Evolutionary conservation across 2,113 vertebrate species (phyloP).

Genomic region (Xenopus borealis): DNA sequence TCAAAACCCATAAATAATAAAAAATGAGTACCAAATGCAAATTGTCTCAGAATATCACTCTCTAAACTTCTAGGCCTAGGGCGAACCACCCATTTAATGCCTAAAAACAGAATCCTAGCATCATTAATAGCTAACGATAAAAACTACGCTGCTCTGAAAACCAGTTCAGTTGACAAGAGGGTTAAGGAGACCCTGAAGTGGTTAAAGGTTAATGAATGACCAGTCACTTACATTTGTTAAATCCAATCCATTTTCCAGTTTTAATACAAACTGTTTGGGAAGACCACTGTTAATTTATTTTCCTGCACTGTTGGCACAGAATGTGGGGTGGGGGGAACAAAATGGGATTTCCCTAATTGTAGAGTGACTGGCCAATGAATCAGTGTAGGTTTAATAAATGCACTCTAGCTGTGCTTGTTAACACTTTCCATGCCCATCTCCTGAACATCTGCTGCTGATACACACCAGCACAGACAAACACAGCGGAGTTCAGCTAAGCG

Average conservation of each 20-base stretch:
- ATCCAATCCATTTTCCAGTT: background rate
- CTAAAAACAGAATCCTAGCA: too few species aligned
- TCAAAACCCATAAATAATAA: too few species aligned
- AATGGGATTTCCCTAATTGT: background rate
- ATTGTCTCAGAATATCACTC: too few species aligned
- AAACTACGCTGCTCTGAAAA: too few species aligned
- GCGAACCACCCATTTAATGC: too few species aligned
- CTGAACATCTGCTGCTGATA: slow-evolving; percentile 17
- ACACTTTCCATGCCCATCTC: slow-evolving; percentile 9
- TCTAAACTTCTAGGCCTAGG: too few species aligned
- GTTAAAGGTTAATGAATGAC: background rate
- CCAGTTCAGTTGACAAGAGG: too few species aligned
- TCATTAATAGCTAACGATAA: too few species aligned
- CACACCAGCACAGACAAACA: background rate
- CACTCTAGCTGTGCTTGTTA: slow-evolving; percentile 2
- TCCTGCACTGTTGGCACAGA: background rate
- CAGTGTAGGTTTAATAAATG: slow-evolving; percentile 10
- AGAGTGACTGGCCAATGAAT: background rate
- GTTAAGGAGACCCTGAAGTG: background rate
- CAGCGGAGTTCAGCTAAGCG: slow-evolving; percentile 4
- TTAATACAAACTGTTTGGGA: background rate
- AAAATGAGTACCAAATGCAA: too few species aligned
- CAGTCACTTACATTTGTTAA: background rate
- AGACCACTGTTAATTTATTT: background rate
- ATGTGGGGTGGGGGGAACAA: background rate